These are phyloP conservation scores for Atlantisia rogersi DNA, from an alignment of 2,113 vertebrate species.

Conservation along the genomic window DNA sequence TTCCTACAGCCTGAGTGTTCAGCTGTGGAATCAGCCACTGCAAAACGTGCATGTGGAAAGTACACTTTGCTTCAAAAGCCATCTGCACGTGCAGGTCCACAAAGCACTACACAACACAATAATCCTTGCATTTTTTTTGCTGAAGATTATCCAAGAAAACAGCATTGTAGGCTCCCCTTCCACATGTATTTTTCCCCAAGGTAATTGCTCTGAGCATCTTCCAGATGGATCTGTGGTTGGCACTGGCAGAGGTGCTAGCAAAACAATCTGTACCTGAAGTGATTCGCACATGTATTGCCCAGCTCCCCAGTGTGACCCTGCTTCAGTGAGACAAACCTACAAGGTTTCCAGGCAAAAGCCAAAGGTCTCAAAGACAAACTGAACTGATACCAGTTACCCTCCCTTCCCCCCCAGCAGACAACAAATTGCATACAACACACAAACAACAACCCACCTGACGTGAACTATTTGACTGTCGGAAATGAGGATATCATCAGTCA, in stretches of 20 bases:
- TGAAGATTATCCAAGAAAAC: neutral
- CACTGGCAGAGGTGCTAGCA: neutral
- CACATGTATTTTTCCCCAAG: neutral
- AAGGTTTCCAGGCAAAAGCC: neutral
- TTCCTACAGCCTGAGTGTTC: neutral
- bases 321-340: neutral
- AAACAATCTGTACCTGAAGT: neutral
- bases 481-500: neutral
- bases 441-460: neutral
- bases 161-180: neutral
- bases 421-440: neutral
- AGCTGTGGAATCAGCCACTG: neutral
- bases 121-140: neutral
- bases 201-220: neutral
- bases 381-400: neutral
- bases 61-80: neutral
- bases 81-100: neutral
- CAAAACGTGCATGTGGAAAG: neutral
- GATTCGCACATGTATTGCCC: neutral
- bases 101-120: neutral
- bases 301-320: neutral
- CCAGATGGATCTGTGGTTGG: neutral
- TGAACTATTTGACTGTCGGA: neutral
- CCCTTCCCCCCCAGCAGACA: rapidly evolving
- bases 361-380: neutral